phyloP scores from a whole-genome alignment of 2,113 vertebrate species.

The Mormoops blainvillei region DNA sequence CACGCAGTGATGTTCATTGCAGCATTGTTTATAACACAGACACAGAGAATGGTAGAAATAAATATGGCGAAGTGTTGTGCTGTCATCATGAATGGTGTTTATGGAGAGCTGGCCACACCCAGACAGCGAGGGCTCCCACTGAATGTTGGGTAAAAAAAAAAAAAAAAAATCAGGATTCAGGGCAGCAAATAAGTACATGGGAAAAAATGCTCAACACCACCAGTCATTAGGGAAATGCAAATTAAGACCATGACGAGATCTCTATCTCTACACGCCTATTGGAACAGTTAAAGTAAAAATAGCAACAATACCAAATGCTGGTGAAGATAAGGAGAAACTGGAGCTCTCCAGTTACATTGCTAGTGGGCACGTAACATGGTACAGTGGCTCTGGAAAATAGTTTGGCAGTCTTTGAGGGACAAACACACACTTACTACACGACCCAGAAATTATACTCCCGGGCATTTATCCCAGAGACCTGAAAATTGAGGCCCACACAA shows the following conservation, averaged over 20 bases:
- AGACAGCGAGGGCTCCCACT: neutral
- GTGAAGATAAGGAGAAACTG: neutral
- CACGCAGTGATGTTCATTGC: rapidly evolving
- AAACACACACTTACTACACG: neutral
- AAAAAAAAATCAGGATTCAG: neutral
- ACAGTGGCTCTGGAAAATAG: neutral
- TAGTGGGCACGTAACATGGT: neutral
- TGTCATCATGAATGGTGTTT: rapidly evolving
- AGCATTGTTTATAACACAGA: neutral
- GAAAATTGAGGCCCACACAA: neutral
- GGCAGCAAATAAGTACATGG: neutral
- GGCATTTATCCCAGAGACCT: neutral
- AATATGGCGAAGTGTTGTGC: neutral
- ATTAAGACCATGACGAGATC: rapidly evolving
- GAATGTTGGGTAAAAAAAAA: neutral
- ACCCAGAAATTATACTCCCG: neutral
- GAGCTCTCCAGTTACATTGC: rapidly evolving
- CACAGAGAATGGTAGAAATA: neutral
- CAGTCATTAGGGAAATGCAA: neutral
- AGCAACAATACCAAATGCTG: neutral
- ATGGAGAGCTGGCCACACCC: neutral
- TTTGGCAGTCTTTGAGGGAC: neutral
- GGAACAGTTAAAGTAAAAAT: neutral
- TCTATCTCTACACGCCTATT: rapidly evolving
- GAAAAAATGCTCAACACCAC: neutral